Conservation (phyloP, 2,888 invertebrate genomes). For the Drosophila subsilvestris region DNA sequence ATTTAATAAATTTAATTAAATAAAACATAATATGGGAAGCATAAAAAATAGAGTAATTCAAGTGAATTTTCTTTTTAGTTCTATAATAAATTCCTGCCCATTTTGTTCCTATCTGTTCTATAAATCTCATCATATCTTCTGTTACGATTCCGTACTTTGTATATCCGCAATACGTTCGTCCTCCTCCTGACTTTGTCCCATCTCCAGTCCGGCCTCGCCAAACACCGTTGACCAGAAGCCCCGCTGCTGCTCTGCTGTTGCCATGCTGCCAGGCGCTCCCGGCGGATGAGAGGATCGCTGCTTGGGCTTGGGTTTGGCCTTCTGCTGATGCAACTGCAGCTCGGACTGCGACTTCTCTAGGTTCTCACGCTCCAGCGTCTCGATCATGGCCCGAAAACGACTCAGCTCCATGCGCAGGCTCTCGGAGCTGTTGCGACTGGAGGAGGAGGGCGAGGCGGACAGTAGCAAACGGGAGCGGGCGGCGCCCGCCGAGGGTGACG, state of each 20-base stretch:
- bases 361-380: slow-evolving; percentile 57
- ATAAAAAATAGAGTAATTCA: too few relatives aligned
- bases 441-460: slow-evolving; percentile 36
- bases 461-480: slow-evolving; percentile 30
- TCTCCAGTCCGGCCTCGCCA: slow-evolving; percentile 65
- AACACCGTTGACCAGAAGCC: slow-evolving; percentile 72
- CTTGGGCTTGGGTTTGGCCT: slow-evolving; percentile 15
- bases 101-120: too few relatives aligned
- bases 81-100: too few relatives aligned
- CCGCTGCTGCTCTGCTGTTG: slow-evolving; percentile 27
- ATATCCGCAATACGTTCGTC: slow-evolving; percentile 50
- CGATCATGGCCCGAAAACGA: slow-evolving; percentile 72
- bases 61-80: too few relatives aligned
- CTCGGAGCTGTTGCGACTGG: slow-evolving; percentile 66
- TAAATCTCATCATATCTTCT: too few relatives aligned
- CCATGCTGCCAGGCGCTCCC: slow-evolving; percentile 25
- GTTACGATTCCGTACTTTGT: slow-evolving; percentile 27
- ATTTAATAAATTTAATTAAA: background rate
- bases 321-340: slow-evolving; percentile 1
- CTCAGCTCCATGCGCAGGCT: slow-evolving; percentile 73
- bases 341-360: slow-evolving; percentile 30
- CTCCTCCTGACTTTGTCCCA: slow-evolving; percentile 53
- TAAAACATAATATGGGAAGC: too few relatives aligned
- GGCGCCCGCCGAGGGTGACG: slow-evolving; percentile 23
- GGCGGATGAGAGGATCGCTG: slow-evolving; percentile 18